A percentile compares a stretch with the other conserved stretches of the same genome.
Evolutionary conservation across 2,797 vertebrate genomes (phyloP).

Genomic region (Smutsia temminckii): DNA sequence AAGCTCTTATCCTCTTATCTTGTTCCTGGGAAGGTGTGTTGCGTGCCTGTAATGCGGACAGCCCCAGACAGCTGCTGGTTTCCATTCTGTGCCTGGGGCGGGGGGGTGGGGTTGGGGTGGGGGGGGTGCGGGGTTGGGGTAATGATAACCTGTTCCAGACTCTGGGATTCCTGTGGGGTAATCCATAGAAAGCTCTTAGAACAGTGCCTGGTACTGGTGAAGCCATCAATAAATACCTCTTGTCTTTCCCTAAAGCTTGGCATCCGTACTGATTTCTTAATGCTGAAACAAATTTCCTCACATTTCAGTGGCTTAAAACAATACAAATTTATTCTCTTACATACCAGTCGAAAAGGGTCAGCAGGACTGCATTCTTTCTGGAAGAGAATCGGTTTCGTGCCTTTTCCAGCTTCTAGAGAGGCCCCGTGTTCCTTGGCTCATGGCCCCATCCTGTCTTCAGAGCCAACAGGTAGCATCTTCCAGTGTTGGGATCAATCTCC

Average conservation of each 20-base stretch:
- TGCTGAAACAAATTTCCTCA: background rate
- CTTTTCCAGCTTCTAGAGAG: background rate
- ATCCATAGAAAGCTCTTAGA: background rate
- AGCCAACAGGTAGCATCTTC: background rate
- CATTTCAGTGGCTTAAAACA: background rate
- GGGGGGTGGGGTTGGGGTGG: no score
- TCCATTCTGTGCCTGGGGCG: background rate
- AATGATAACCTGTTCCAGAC: background rate
- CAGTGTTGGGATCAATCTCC: fast-evolving
- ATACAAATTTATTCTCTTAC: background rate
- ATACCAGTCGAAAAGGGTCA: background rate
- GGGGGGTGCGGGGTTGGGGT: background rate
- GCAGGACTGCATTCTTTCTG: background rate
- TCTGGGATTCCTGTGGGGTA: background rate
- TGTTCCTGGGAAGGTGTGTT: background rate
- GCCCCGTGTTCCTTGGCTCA: background rate
- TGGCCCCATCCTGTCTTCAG: background rate
- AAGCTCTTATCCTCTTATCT: background rate
- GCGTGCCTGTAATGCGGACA: no score
- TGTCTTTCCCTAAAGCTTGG: background rate
- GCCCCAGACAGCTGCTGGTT: background rate
- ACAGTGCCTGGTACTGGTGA: background rate
- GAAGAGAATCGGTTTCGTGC: background rate
- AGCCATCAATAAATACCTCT: background rate
- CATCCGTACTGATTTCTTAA: background rate